Conservation (phyloP, 2,797 vertebrate species). For the Craterocephalus amniculus region DNA sequence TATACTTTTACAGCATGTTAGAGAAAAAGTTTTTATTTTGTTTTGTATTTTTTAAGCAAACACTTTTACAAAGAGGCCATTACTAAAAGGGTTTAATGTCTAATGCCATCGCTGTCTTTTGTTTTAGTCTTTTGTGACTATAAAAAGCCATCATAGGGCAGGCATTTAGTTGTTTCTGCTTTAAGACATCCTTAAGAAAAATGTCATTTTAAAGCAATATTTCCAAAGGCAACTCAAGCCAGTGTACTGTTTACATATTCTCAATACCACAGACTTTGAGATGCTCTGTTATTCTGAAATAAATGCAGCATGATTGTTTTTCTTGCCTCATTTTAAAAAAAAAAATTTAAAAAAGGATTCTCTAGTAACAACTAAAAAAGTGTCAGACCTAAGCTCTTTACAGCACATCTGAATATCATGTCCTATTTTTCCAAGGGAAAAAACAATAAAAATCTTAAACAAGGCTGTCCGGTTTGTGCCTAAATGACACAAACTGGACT, state of each 20-base stretch:
- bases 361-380: not conserved
- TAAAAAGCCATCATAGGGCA: not conserved
- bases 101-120: not conserved
- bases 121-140: not conserved
- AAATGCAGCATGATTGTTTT: conserved; percentile 21
- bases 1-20: not conserved
- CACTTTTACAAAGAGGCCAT: not conserved
- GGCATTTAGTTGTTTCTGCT: not conserved
- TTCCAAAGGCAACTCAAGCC: conserved; percentile 12
- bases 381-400: not conserved
- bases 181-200: not conserved
- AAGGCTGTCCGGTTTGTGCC: too few relatives aligned
- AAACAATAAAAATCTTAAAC: too few relatives aligned
- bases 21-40: not conserved
- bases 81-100: not conserved
- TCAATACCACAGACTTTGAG: not conserved
- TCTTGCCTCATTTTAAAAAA: not conserved
- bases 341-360: too few relatives aligned
- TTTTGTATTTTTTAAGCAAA: not conserved
- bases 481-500: too few relatives aligned
- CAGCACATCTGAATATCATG: too few relatives aligned
- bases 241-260: conserved; percentile 18
- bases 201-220: conserved; percentile 3
- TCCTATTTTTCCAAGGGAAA: too few relatives aligned
- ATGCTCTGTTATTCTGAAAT: conserved; percentile 19